Evolutionary conservation across 2,797 vertebrate species (phyloP), one percentile per base, ranked within the genome.

Genomic region (Sebastes taczanowskii): DNA sequence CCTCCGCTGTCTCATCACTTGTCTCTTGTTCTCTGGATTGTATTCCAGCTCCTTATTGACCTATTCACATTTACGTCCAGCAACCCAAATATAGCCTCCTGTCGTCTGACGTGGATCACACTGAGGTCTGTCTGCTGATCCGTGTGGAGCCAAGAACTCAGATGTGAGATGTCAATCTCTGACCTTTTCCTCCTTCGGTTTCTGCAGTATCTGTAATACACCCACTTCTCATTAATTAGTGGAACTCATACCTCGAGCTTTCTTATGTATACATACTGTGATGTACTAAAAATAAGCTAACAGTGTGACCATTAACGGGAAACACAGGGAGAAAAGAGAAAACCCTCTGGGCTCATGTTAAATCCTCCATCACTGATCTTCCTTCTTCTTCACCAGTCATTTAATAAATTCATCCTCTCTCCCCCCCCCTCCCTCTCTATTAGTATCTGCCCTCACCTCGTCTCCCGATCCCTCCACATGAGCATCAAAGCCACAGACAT

Each of bases 401-500:
- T 74, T 86, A 20, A 84, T 83, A 74, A 66, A 88, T 63, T 60
- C 13, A 46, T 78, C 66, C 80, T 64, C 68, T 83, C 67, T 78
- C 59, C 9, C 4, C 27, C 22, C n/a, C n/a, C 34, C 4, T n/a
- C 56, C 7, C 52, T 53, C 27, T 38, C 70, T 20, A 68, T 86
- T 85, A 82, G 67, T 65, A 71, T 76, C 35, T 66, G 64, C 20
- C 81, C 72, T 82, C 75, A 59, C 74, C 69, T 71, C 46, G 14
- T 34, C 80, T 56, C 68, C 49, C 46, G 46, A 82, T 81, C 68
- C 76, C 73, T 77, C 70, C 80, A 77, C 82, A 63, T 67, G 8
- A 78, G 88, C 90, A 91, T 93, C 92, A 94, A 94, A 95, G 92
- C 71, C 29, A 52, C 80, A 74, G 55, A 91, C 86, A 89, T 92